Evolutionary conservation across 2,797 vertebrate species (phyloP).

Genomic region (Distichodus sexfasciatus): DNA sequence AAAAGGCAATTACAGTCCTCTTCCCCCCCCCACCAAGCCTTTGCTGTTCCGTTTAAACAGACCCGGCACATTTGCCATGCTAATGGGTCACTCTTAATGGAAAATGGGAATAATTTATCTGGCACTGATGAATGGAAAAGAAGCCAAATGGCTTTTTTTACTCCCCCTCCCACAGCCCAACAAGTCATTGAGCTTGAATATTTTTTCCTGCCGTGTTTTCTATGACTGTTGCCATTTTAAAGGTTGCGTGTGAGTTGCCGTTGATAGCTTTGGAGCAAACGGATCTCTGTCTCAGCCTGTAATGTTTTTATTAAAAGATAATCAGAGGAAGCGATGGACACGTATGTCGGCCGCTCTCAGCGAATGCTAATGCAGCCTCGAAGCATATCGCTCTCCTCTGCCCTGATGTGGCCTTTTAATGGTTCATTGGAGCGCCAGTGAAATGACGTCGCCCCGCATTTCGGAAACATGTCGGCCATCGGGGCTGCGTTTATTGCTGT

Average conservation of each 20-base stretch:
- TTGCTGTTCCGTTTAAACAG: constrained; percentile 52
- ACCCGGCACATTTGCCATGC: constrained; percentile 38
- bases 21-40: constrained; percentile 29
- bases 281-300: constrained; percentile 47
- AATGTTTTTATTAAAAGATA: constrained; percentile 69
- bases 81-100: constrained; percentile 46
- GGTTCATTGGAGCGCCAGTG: constrained; percentile 31
- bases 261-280: constrained; percentile 49
- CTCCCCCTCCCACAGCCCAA: constrained; percentile 40
- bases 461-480: constrained; percentile 17
- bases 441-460: neutral
- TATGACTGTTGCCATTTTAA: constrained; percentile 40
- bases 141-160: constrained; percentile 47
- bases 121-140: constrained; percentile 37
- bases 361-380: constrained; percentile 63
- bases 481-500: constrained; percentile 22
- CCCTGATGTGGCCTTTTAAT: constrained; percentile 57
- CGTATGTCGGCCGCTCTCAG: constrained; percentile 50
- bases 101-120: constrained; percentile 42
- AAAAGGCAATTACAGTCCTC: constrained; percentile 68
- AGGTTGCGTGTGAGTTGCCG: constrained; percentile 47
- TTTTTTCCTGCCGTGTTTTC: constrained; percentile 33
- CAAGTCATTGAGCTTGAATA: constrained; percentile 13
- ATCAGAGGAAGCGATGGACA: constrained; percentile 63
- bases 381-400: constrained; percentile 44